Percentiles rank a stretch among this genome's conserved stretches.
These are phyloP conservation scores for Monopis laevigella DNA, from an alignment of 2,888 invertebrate species.

Conservation along the genomic window DNA sequence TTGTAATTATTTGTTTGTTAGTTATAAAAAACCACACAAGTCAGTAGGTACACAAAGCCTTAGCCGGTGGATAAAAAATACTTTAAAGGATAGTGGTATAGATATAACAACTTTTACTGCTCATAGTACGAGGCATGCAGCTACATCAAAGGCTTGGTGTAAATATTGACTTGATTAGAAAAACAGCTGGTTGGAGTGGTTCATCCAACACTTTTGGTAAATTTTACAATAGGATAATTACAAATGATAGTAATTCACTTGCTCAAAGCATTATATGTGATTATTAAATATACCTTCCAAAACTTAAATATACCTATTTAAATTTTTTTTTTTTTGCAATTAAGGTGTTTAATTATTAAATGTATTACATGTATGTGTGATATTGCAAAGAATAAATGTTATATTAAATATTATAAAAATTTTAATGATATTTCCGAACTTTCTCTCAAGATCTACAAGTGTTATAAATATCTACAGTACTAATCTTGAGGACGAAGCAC, in stretches of 20 bases:
- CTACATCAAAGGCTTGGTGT: slow-evolving; percentile 21
- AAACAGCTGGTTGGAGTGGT: slow-evolving; percentile 21
- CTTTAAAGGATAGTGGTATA: slow-evolving; percentile 17
- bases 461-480: too few relatives aligned
- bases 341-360: too few relatives aligned
- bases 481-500: slow-evolving; percentile 11
- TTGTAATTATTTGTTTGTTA: slow-evolving; percentile 14
- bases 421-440: background rate
- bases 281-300: background rate
- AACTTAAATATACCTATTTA: background rate
- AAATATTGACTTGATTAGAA: slow-evolving; percentile 19
- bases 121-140: slow-evolving; percentile 22
- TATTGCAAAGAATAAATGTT: too few relatives aligned
- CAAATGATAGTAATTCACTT: background rate
- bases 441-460: slow-evolving; percentile 1
- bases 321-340: too few relatives aligned
- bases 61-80: slow-evolving; percentile 20
- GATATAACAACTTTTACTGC: slow-evolving; percentile 16
- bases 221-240: slow-evolving; percentile 21
- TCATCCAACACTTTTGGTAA: slow-evolving; percentile 19
- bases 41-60: slow-evolving; percentile 17
- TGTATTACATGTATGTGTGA: too few relatives aligned
- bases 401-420: too few relatives aligned
- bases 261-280: background rate
- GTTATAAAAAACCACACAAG: slow-evolving; percentile 15